A percentile compares a stretch with the other conserved stretches of the same genome.
Evolutionary conservation across 30 jellyfish, hydroid and myxozoan species (phyloP).

Genomic region (Pelagia noctiluca): DNA sequence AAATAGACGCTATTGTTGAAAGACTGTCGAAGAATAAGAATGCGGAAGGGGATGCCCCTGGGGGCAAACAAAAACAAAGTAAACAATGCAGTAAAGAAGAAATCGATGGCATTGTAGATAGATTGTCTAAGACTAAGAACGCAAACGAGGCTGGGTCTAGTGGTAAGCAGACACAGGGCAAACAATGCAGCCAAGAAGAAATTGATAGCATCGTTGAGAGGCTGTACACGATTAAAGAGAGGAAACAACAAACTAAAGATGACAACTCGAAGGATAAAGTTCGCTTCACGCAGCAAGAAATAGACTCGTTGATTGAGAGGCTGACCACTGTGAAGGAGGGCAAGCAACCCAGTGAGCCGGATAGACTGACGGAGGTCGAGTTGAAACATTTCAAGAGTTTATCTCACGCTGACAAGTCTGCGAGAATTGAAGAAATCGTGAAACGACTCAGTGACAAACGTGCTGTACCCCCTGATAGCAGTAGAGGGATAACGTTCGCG

Average conservation of each 20-base stretch:
- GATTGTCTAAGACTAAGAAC: slow-evolving; percentile 32
- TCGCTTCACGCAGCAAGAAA: slow-evolving; percentile 49
- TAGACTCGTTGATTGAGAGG: slow-evolving; percentile 46
- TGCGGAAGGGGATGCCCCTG: slow-evolving; percentile 1
- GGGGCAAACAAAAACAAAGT: background rate
- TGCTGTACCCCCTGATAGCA: slow-evolving; percentile 42
- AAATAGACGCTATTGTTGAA: slow-evolving; percentile 36
- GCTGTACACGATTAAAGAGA: slow-evolving; percentile 21
- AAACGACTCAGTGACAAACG: slow-evolving; percentile 30
- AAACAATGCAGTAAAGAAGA: slow-evolving; percentile 30
- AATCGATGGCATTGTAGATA: slow-evolving; percentile 35
- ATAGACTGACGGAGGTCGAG: slow-evolving; percentile 44
- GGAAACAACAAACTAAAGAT: slow-evolving; percentile 14
- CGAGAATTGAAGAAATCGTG: slow-evolving; percentile 53
- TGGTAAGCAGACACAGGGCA: background rate
- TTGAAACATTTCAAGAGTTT: slow-evolving; percentile 48
- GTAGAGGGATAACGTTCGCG: slow-evolving; percentile 51
- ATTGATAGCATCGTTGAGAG: slow-evolving; percentile 64
- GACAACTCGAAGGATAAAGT: background rate
- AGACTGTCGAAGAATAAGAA: slow-evolving; percentile 41
- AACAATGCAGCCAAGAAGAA: slow-evolving; percentile 52
- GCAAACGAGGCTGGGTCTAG: slow-evolving; percentile 3
- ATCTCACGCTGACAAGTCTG: slow-evolving; percentile 25
- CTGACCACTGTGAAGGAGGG: slow-evolving; percentile 43
- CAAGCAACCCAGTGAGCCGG: slow-evolving; percentile 35